phyloP scores from a whole-genome alignment of 1,140 invertebrate species.

The Caenorhabditis brenneri region DNA sequence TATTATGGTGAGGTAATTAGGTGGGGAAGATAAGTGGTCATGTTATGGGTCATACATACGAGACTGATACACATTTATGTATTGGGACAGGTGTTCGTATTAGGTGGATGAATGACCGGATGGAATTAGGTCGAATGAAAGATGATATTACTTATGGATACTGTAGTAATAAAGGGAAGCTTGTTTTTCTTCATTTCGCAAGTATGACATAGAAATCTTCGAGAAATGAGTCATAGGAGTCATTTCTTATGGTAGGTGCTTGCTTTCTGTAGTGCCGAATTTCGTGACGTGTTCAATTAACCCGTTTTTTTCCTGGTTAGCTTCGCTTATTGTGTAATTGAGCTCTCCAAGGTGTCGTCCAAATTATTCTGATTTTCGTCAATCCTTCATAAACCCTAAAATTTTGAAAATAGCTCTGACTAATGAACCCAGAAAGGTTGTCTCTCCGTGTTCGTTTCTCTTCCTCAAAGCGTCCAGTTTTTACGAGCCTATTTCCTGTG shows the following conservation, averaged over 20 bases:
- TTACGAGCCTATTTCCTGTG: conserved; percentile 15
- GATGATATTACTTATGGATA: neutral
- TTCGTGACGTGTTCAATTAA: too few species aligned
- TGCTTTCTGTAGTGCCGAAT: too few species aligned
- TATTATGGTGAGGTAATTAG: conserved; percentile 53
- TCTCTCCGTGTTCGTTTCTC: neutral
- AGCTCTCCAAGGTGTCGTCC: too few species aligned
- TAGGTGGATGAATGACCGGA: neutral
- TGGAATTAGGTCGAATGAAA: neutral
- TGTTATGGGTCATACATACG: conserved; percentile 38
- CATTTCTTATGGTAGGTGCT: too few species aligned
- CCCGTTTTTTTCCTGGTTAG: too few species aligned
- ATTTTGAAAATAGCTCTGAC: neutral
- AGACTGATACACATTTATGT: conserved; percentile 25
- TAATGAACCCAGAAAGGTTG: neutral
- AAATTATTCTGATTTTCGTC: neutral
- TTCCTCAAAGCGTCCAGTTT: neutral
- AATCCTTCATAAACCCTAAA: neutral
- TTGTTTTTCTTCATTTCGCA: too few species aligned
- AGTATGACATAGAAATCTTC: too few species aligned
- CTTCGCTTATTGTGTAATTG: too few species aligned
- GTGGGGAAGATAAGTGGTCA: conserved; percentile 39
- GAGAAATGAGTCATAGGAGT: too few species aligned
- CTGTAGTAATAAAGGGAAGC: neutral
- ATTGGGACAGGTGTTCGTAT: neutral